Evolutionary conservation across 2,797 vertebrate genomes (phyloP), one percentile per base, ranked within the genome.

Genomic region (Labroides dimidiatus): DNA sequence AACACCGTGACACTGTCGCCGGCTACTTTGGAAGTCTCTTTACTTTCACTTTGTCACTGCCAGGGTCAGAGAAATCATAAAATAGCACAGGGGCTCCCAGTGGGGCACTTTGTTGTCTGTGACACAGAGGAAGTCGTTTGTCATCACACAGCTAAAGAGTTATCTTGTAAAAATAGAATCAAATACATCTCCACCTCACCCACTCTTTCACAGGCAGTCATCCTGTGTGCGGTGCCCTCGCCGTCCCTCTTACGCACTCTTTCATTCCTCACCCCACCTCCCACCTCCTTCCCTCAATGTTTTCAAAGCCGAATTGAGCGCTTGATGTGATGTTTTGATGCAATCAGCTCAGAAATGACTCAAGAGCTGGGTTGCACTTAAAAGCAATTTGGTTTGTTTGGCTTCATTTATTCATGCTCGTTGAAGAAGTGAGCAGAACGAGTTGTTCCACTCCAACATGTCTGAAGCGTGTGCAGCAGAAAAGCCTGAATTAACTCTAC

Each of bases 81-180:
- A 87, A 85, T 62, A 71, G 86, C 84, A 80, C 76, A 61, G 61
- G 30, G 20, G 51, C 72, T 84, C 85, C 84, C 84, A 53, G 52
- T 20, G 80, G 84, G 61, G 52, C 77, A 71, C 70, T 86, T 89
- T 89, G 80, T 88, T 90, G 84, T 83, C 74, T 67, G 68, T 77
- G 74, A 84, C 72, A 86, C 57, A 56, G 55, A 76, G 68, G 75
- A 85, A 85, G 75, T 72, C 75, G 69, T 91, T 88, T 81, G 79
- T 90, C 86, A 89, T 87, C 67, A 66, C 64, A 51, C 42, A 57
- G 56, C 80, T 85, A 78, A 85, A 81, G 83, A 87, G 85, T 81
- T 80, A 73, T 79, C 70, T 69, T 69, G 66, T 84, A 85, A 88
- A 90, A 91, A 87, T 80, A 80, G 82, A 75, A 81, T 58, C 80